Conservation (phyloP, 2,888 invertebrate species). For the Deroplatys truncata region DNA sequence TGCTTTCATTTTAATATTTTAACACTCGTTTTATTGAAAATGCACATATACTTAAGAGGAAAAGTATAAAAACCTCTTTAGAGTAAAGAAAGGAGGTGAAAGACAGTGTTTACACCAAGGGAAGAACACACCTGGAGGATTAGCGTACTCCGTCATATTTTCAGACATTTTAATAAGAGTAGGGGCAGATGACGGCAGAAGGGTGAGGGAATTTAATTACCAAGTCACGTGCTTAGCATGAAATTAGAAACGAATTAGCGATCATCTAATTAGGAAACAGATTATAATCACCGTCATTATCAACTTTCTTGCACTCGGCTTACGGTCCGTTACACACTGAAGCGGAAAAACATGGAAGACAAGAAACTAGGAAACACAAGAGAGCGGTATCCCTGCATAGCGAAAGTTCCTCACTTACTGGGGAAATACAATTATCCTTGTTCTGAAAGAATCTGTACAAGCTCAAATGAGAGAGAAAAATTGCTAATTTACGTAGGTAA, state of each 20-base stretch:
- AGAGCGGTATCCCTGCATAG: neutral
- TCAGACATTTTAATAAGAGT: neutral
- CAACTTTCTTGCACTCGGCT: neutral
- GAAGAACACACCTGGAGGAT: neutral
- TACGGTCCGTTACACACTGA: neutral
- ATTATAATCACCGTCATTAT: neutral
- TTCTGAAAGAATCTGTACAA: no score
- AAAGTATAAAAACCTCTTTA: no score
- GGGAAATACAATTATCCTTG: no score
- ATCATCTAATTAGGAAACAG: neutral
- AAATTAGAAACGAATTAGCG: neutral
- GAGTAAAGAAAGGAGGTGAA: neutral
- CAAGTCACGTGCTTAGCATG: neutral
- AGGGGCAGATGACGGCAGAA: neutral
- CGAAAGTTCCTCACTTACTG: neutral
- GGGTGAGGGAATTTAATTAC: neutral
- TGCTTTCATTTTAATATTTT: no score
- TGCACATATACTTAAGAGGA: no score
- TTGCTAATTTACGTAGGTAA: no score
- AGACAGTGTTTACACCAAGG: neutral
- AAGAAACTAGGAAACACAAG: neutral
- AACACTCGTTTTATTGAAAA: no score
- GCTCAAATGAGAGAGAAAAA: no score
- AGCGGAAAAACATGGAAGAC: neutral
- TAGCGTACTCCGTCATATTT: neutral